Conservation (phyloP, 1,140 invertebrate genomes). For the Drosophila lacertosa region DNA sequence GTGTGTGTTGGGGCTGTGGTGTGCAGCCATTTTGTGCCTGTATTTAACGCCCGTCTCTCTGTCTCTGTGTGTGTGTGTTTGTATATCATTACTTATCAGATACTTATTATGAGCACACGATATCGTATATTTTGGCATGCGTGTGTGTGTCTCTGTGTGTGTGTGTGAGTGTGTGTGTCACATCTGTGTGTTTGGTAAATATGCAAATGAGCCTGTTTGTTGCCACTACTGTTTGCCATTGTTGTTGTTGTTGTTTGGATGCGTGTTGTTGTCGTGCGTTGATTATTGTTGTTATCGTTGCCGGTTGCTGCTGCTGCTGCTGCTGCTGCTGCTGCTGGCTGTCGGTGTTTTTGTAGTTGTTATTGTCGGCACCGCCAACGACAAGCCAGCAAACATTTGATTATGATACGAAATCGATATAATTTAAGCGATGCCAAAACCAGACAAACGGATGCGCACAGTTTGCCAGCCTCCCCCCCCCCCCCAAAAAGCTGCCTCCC, state of each 20-base stretch:
- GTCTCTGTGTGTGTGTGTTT: constrained; percentile 67
- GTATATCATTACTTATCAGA: constrained; percentile 83
- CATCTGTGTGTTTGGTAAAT: constrained; percentile 76
- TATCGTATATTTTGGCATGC: constrained; percentile 81
- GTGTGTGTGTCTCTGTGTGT: constrained; percentile 17
- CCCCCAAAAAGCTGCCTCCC: fast-evolving
- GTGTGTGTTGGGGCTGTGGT: constrained; percentile 65
- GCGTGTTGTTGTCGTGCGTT: constrained; percentile 65
- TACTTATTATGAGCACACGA: constrained; percentile 81
- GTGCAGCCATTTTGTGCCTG: constrained; percentile 76
- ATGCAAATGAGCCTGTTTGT: constrained; percentile 82
- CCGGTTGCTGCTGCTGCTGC: no score
- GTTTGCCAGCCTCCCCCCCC: constrained; percentile 2
- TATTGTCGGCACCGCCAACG: constrained; percentile 73
- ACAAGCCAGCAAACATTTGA: constrained; percentile 81
- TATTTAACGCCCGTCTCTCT: constrained; percentile 49
- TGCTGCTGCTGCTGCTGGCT: no score
- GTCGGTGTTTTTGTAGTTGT: constrained; percentile 79
- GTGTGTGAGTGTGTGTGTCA: constrained; percentile 35
- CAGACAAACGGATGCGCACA: constrained; percentile 49
- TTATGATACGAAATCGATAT: constrained; percentile 83
- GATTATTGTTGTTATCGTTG: constrained; percentile 70
- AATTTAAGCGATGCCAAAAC: constrained; percentile 79
- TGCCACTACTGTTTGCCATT: constrained; percentile 81
- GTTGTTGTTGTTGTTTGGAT: constrained; percentile 57